A percentile compares a stretch with the other conserved stretches of the same genome.
Conservation (phyloP, 2,888 invertebrate genomes). For the Myopa tessellatipennis region DNA sequence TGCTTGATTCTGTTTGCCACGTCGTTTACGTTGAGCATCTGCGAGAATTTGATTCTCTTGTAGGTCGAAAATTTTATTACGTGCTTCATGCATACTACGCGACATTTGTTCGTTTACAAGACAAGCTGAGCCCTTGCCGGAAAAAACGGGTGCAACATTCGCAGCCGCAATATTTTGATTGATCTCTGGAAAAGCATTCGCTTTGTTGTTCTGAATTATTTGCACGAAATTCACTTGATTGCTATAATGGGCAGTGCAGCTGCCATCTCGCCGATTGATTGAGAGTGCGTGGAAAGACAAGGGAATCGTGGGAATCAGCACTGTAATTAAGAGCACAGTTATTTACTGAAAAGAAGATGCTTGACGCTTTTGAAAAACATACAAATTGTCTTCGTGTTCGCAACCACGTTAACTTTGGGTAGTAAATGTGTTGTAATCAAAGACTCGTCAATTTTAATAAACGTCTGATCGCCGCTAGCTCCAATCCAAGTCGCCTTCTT, state of each 20-base stretch:
- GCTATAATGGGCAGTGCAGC: constrained; percentile 84
- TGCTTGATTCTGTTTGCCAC: constrained; percentile 51
- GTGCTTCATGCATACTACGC: constrained; percentile 67
- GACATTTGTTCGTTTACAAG: constrained; percentile 67
- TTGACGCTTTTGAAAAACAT: constrained; percentile 43
- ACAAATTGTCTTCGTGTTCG: constrained; percentile 87
- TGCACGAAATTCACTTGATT: constrained; percentile 88
- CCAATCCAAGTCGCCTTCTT: constrained; percentile 93
- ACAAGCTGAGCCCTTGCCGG: constrained; percentile 49
- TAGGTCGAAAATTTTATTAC: constrained; percentile 67
- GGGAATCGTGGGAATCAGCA: constrained; percentile 84
- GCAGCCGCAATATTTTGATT: constrained; percentile 63
- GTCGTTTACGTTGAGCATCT: constrained; percentile 42
- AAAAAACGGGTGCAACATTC: constrained; percentile 33
- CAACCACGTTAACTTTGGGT: constrained; percentile 87
- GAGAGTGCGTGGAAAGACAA: constrained; percentile 87
- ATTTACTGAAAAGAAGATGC: background rate
- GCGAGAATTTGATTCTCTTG: constrained; percentile 57
- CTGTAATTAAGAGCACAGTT: constrained; percentile 68
- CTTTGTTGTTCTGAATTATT: constrained; percentile 72
- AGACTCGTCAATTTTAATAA: constrained; percentile 90
- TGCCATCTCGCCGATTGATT: constrained; percentile 89
- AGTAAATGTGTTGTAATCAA: constrained; percentile 92
- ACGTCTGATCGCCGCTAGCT: constrained; percentile 96
- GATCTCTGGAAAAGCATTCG: constrained; percentile 58